Evolutionary conservation across 2,113 vertebrate species (phyloP).

Genomic region (Triplophysa tibetana): DNA sequence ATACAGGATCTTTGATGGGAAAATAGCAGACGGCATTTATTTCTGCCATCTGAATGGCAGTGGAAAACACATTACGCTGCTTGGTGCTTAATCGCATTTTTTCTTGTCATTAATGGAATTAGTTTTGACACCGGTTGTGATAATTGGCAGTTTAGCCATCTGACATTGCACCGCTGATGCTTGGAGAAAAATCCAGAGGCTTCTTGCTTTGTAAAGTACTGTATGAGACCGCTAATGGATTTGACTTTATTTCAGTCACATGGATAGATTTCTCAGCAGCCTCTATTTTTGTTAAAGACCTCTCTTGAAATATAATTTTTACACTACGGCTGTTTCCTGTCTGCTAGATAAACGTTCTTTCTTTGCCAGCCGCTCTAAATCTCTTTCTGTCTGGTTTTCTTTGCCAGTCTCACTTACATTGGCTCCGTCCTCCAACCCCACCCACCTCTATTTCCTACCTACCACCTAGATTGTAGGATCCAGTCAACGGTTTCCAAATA

Average conservation of each 20-base stretch:
- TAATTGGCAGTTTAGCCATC: slow-evolving; percentile 36
- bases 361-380: neutral
- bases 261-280: slow-evolving; percentile 19
- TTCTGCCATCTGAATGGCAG: slow-evolving; percentile 13
- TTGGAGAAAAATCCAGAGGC: slow-evolving; percentile 11
- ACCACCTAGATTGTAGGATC: neutral
- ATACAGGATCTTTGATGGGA: slow-evolving; percentile 21
- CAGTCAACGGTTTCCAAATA: no score
- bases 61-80: slow-evolving; percentile 29
- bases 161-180: slow-evolving; percentile 33
- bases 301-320: neutral
- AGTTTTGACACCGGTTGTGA: slow-evolving; percentile 38
- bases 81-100: slow-evolving; percentile 42
- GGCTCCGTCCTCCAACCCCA: neutral
- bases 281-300: slow-evolving; percentile 20
- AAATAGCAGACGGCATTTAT: slow-evolving; percentile 20
- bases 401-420: neutral
- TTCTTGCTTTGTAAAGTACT: neutral
- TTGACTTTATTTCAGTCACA: slow-evolving; percentile 7
- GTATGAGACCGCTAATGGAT: slow-evolving; percentile 19
- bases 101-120: slow-evolving; percentile 43
- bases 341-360: neutral
- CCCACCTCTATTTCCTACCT: no score
- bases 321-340: neutral
- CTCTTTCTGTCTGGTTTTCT: neutral